phyloP scores from a whole-genome alignment of 2,113 vertebrate species.

The Otus sunia region DNA sequence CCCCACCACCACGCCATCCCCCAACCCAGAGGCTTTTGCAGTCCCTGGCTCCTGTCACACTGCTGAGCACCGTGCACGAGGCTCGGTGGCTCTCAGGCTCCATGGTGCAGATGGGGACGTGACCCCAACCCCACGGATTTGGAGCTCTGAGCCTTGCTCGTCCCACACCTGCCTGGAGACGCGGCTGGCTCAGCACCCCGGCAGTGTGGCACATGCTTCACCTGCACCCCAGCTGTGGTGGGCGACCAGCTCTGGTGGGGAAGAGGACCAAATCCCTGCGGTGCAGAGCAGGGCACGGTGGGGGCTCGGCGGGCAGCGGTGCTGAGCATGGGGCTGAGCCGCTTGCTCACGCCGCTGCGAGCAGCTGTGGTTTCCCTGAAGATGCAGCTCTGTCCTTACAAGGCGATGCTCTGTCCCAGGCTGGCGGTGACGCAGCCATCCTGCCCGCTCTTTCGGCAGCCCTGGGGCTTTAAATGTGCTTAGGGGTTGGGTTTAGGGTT shows the following conservation, averaged over 20 bases:
- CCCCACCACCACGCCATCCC: fast-evolving
- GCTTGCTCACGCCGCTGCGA: fast-evolving
- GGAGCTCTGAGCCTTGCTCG: not conserved
- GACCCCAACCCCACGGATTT: fast-evolving
- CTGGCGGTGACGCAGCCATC: not conserved
- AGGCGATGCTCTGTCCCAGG: not conserved
- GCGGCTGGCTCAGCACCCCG: fast-evolving
- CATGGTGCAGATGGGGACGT: fast-evolving
- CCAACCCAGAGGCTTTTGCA: not conserved
- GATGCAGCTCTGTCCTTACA: slow-evolving; percentile 11
- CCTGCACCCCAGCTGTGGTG: not conserved
- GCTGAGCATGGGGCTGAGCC: not conserved
- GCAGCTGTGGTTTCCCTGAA: not conserved
- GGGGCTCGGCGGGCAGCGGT: not conserved
- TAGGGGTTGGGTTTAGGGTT: not conserved
- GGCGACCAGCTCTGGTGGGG: not conserved
- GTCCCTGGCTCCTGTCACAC: fast-evolving
- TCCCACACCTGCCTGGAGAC: not conserved
- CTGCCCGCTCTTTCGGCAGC: not conserved
- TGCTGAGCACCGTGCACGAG: fast-evolving
- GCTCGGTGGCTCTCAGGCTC: fast-evolving
- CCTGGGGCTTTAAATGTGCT: not conserved
- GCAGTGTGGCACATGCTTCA: fast-evolving
- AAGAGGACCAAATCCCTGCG: not conserved
- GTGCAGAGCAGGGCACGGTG: not conserved